Evolutionary conservation across 2,113 vertebrate species (phyloP).

Genomic region (Apteryx mantelli): DNA sequence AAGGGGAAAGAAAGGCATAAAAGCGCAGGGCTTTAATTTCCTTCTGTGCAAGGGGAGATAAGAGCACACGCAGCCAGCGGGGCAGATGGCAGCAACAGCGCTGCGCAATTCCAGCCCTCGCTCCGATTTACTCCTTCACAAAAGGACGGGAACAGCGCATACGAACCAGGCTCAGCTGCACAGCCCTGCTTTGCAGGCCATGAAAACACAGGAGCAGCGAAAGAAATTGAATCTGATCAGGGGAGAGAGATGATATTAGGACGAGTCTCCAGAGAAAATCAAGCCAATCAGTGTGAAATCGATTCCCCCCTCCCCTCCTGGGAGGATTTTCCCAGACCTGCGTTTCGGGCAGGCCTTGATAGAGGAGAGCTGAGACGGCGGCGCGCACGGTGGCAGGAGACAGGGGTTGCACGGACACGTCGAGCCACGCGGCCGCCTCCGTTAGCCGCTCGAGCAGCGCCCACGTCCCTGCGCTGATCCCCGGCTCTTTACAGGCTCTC

Average conservation of each 20-base stretch:
- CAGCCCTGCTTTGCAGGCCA: not conserved
- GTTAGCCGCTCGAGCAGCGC: not conserved
- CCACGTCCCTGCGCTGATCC: accelerated
- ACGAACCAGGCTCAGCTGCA: accelerated
- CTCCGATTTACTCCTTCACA: accelerated
- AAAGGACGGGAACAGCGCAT: accelerated
- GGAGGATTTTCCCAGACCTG: not conserved
- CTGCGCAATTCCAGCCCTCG: not conserved
- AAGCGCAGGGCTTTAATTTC: not conserved
- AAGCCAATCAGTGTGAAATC: not conserved
- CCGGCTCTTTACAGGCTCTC: accelerated
- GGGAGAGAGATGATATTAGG: not conserved
- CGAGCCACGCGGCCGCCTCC: not conserved
- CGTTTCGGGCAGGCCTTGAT: accelerated
- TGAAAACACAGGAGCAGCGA: not conserved
- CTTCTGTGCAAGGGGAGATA: not conserved
- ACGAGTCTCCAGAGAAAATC: not conserved
- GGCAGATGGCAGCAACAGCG: accelerated
- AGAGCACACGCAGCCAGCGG: not conserved
- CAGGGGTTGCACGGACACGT: not conserved
- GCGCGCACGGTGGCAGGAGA: not conserved
- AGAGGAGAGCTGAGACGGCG: not conserved
- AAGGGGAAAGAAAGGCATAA: not conserved
- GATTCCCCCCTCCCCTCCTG: not conserved
- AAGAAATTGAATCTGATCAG: not conserved